Percentiles rank a stretch among this genome's conserved stretches.
Conservation (phyloP, 2,888 invertebrate species). For the Nyleta sp. region DNA sequence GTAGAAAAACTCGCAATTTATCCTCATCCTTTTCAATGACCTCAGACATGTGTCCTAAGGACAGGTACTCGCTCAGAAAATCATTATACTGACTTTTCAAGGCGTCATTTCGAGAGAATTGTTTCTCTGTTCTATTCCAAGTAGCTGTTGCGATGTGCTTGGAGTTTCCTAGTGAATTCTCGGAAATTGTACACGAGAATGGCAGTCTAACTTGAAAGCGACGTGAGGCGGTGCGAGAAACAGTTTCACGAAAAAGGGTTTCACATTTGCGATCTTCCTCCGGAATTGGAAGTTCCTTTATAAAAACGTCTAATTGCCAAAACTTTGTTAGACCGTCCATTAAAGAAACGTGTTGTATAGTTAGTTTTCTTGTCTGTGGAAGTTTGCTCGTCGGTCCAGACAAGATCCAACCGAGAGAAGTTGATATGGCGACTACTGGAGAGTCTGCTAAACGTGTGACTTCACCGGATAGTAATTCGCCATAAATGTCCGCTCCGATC, state of each 20-base stretch:
- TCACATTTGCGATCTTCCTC: too few relatives aligned
- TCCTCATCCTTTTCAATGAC: background rate
- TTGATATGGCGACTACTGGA: too few relatives aligned
- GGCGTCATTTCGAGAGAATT: background rate
- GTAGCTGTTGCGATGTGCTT: background rate
- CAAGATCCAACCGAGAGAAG: too few relatives aligned
- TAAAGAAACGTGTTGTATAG: too few relatives aligned
- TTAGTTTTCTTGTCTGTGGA: too few relatives aligned
- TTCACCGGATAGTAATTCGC: too few relatives aligned
- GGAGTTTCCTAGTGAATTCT: background rate
- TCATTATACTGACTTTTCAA: background rate
- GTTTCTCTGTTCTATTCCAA: background rate
- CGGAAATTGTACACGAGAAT: background rate
- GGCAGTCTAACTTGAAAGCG: slow-evolving; percentile 19
- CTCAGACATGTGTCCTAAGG: background rate
- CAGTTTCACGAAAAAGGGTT: background rate
- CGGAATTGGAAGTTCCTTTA: too few relatives aligned
- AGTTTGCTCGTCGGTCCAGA: too few relatives aligned
- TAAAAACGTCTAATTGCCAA: too few relatives aligned
- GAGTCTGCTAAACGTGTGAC: too few relatives aligned
- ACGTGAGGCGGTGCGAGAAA: background rate
- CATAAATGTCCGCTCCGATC: too few relatives aligned
- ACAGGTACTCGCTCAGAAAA: background rate
- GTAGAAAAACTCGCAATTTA: background rate
- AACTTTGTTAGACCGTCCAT: too few relatives aligned